Percentiles rank a stretch among this genome's conserved stretches.
Conservation (phyloP, 2,888 invertebrate genomes). For the Drosophila seclusa region DNA sequence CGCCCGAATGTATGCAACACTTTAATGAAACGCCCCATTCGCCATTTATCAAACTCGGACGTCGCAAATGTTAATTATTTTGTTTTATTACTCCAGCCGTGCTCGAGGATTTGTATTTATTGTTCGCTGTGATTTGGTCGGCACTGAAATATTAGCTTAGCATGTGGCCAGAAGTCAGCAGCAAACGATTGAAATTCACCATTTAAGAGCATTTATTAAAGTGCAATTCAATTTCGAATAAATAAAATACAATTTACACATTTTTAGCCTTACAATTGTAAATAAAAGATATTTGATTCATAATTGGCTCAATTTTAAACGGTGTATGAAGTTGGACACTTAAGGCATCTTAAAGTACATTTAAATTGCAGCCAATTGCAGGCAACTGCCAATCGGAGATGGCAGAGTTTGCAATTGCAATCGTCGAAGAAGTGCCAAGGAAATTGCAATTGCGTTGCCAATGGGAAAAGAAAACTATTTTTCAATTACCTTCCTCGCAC, state of each 20-base stretch:
- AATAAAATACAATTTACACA: not conserved
- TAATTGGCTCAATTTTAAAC: slow-evolving; percentile 16
- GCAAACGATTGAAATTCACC: not conserved
- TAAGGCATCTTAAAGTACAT: slow-evolving; percentile 28
- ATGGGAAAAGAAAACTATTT: slow-evolving; percentile 72
- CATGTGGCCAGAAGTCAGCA: slow-evolving; percentile 39
- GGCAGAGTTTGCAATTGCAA: slow-evolving; percentile 50
- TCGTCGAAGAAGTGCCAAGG: slow-evolving; percentile 22
- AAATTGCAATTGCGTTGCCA: slow-evolving; percentile 35
- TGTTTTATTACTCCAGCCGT: slow-evolving; percentile 63
- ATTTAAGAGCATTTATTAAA: slow-evolving; percentile 8
- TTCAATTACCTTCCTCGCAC: slow-evolving; percentile 78
- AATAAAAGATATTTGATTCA: not conserved
- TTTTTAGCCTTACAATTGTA: not conserved
- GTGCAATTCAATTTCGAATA: not conserved
- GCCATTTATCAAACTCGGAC: slow-evolving; percentile 71
- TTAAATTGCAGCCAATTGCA: slow-evolving; percentile 42
- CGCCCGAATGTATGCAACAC: slow-evolving; percentile 70
- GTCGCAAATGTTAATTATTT: slow-evolving; percentile 73
- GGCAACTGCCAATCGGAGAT: slow-evolving; percentile 30
- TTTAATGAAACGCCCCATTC: slow-evolving; percentile 58
- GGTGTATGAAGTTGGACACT: slow-evolving; percentile 30
- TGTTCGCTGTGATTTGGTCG: slow-evolving; percentile 51
- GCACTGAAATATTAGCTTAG: slow-evolving; percentile 67
- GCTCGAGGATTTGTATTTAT: slow-evolving; percentile 26